A percentile compares a stretch with the other conserved stretches of the same genome.
Conservation (phyloP, 1,140 invertebrate species). For the Bursaphelenchus mucronatus region DNA sequence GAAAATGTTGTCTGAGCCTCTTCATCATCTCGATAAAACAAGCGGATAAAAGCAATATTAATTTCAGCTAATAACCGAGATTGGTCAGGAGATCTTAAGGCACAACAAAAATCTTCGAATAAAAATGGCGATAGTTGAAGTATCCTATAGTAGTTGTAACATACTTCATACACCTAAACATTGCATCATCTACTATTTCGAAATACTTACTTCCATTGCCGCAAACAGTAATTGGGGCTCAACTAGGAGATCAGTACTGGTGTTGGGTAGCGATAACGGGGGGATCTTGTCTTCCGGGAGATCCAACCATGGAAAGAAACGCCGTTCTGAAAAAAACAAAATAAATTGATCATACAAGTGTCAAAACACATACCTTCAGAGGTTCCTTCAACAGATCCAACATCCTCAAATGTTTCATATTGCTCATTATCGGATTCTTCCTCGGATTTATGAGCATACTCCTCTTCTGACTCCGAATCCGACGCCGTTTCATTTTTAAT, state of each 20-base stretch:
- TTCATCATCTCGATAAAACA: slow-evolving; percentile 46
- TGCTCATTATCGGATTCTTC: no score
- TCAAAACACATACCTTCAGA: no score
- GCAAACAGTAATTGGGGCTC: slow-evolving; percentile 33
- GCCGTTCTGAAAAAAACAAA: no score
- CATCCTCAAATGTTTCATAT: no score
- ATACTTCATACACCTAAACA: slow-evolving; percentile 46
- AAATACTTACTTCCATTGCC: slow-evolving; percentile 37
- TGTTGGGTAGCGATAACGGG: slow-evolving; percentile 21
- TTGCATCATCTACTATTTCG: neutral
- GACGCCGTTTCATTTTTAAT: no score
- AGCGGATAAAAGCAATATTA: slow-evolving; percentile 43
- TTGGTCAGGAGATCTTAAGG: slow-evolving; percentile 26
- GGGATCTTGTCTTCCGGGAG: slow-evolving; percentile 26
- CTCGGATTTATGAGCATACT: no score
- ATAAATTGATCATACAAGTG: no score
- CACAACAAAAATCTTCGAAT: slow-evolving; percentile 49
- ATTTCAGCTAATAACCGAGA: slow-evolving; percentile 41
- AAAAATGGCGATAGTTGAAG: slow-evolving; percentile 47
- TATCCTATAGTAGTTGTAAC: slow-evolving; percentile 23
- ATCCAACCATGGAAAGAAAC: slow-evolving; percentile 35
- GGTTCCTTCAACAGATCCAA: no score
- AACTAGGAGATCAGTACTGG: slow-evolving; percentile 38
- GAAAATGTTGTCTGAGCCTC: slow-evolving; percentile 44
- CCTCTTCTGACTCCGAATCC: no score